phyloP scores from a whole-genome alignment of 1,140 invertebrate species.

The Halesus radiatus region DNA sequence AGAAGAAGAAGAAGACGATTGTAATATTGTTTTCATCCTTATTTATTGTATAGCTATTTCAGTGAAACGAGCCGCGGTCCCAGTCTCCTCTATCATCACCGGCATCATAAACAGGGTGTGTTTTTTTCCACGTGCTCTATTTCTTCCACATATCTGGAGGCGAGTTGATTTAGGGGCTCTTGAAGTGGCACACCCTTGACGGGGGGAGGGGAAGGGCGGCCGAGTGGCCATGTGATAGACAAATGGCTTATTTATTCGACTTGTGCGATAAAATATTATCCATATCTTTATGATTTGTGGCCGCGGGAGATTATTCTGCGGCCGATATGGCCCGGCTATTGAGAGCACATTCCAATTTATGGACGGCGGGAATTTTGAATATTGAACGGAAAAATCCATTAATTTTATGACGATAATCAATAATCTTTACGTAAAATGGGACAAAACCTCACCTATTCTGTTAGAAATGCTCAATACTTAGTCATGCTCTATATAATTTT shows the following conservation, averaged over 20 bases:
- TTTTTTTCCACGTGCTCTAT: conserved; percentile 6
- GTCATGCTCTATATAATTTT: no score
- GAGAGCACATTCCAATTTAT: neutral
- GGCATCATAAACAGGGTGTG: conserved; percentile 3
- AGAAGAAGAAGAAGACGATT: no score
- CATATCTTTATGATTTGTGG: conserved; percentile 44
- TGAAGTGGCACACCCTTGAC: conserved; percentile 31
- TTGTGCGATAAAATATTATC: conserved; percentile 41
- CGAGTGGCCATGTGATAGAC: conserved; percentile 42
- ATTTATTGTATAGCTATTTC: no score
- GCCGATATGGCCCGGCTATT: neutral
- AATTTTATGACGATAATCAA: no score
- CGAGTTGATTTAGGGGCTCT: conserved; percentile 32
- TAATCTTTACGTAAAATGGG: no score
- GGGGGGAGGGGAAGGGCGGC: neutral
- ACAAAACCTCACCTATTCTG: no score
- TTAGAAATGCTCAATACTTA: no score
- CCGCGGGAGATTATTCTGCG: neutral
- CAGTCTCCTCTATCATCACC: neutral
- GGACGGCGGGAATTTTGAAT: neutral
- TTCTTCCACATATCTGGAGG: conserved; percentile 25
- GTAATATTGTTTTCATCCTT: no score
- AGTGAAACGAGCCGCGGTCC: no score
- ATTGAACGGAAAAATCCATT: neutral
- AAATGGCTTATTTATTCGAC: conserved; percentile 50